Evolutionary conservation across 2,797 vertebrate species (phyloP).

Genomic region (Allobates femoralis): DNA sequence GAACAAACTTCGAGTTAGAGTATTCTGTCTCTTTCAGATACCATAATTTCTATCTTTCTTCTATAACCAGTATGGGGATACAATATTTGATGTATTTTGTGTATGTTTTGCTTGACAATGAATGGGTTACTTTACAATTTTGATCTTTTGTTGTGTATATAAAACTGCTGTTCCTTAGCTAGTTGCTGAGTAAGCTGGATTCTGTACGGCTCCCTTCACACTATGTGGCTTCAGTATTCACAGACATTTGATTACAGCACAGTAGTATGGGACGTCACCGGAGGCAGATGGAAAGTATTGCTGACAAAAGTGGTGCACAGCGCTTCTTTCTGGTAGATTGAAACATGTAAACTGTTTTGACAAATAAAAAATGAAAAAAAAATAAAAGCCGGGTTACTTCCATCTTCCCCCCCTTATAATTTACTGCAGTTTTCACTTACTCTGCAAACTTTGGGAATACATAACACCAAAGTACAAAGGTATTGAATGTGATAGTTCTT

Average conservation of each 20-base stretch:
- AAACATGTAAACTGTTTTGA: slow-evolving; percentile 34
- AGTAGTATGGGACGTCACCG: slow-evolving; percentile 54
- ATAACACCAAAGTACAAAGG: not conserved
- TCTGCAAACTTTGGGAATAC: not conserved
- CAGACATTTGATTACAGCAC: slow-evolving; percentile 60
- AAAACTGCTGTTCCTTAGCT: slow-evolving; percentile 37
- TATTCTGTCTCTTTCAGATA: not conserved
- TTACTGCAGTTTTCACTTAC: not conserved
- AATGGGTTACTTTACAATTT: slow-evolving; percentile 29
- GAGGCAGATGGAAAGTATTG: slow-evolving; percentile 58
- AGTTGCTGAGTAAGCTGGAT: slow-evolving; percentile 52
- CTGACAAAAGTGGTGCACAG: slow-evolving; percentile 49
- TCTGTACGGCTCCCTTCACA: slow-evolving; percentile 24
- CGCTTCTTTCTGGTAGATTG: slow-evolving; percentile 29
- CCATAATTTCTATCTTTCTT: not conserved
- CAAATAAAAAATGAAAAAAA: slow-evolving; percentile 15
- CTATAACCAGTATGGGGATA: not conserved
- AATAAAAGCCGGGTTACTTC: not conserved
- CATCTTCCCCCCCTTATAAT: not conserved
- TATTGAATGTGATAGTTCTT: not conserved
- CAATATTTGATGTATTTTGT: not conserved
- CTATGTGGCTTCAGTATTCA: slow-evolving; percentile 51
- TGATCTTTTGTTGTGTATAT: slow-evolving; percentile 22
- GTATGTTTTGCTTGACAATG: not conserved
- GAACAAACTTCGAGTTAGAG: not conserved